A percentile compares a stretch with the other conserved stretches of the same genome.
phyloP scores from a whole-genome alignment of 2,888 invertebrate genomes.

The Machimus atricapillus region DNA sequence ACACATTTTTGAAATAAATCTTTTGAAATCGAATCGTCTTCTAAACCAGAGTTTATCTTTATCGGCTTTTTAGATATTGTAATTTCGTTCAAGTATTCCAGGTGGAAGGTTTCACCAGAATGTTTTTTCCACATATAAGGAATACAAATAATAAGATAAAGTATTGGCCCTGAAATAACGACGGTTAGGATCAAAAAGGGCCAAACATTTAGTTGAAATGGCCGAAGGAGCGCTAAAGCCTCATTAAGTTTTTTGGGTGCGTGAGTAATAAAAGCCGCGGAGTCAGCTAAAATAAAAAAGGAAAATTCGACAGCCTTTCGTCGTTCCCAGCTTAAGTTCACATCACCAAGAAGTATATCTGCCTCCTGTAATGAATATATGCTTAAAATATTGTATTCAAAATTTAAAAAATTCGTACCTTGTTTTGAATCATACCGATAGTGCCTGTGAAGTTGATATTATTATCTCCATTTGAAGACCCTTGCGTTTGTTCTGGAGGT shows the following conservation, averaged over 20 bases:
- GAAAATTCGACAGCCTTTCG: constrained; percentile 78
- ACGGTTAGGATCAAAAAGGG: constrained; percentile 72
- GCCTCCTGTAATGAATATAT: constrained; percentile 65
- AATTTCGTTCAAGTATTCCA: constrained; percentile 58
- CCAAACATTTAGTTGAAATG: constrained; percentile 80
- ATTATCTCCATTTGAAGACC: constrained; percentile 66
- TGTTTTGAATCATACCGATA: constrained; percentile 73
- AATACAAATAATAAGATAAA: constrained; percentile 72
- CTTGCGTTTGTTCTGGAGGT: constrained; percentile 76
- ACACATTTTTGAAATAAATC: constrained; percentile 69
- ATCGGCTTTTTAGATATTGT: constrained; percentile 48
- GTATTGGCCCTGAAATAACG: constrained; percentile 71
- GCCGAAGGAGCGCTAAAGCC: constrained; percentile 75
- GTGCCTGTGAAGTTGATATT: constrained; percentile 77
- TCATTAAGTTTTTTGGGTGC: constrained; percentile 77
- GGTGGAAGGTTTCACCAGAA: neutral
- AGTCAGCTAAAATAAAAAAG: constrained; percentile 77
- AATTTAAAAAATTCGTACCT: constrained; percentile 61
- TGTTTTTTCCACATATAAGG: constrained; percentile 59
- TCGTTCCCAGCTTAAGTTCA: constrained; percentile 76
- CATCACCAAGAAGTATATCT: constrained; percentile 77
- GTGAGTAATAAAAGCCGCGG: constrained; percentile 78
- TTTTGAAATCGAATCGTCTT: constrained; percentile 51
- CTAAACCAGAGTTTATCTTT: neutral
- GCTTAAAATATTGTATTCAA: neutral